Evolutionary conservation across 1,140 invertebrate species (phyloP).

Genomic region (Choristoneura fumiferana): DNA sequence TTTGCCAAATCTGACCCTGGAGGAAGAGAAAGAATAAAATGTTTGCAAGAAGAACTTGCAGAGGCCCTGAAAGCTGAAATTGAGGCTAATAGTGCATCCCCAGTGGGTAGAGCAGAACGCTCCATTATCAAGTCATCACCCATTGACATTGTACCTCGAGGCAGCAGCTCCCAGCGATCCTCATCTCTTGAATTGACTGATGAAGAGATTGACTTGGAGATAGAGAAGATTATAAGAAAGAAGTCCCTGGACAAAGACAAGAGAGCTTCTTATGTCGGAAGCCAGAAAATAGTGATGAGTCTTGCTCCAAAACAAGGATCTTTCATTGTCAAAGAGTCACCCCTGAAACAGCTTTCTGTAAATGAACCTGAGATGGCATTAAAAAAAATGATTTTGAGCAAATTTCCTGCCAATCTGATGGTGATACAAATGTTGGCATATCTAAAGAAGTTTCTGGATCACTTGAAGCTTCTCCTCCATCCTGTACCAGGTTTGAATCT

Average conservation of each 20-base stretch:
- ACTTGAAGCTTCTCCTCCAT: constrained; percentile 36
- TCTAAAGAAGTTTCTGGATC: constrained; percentile 35
- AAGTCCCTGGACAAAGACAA: constrained; percentile 65
- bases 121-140: constrained; percentile 78
- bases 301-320: constrained; percentile 33
- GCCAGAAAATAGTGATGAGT: constrained; percentile 20
- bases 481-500: constrained; percentile 44
- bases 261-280: constrained; percentile 45
- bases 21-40: constrained; percentile 76
- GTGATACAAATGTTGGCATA: constrained; percentile 29
- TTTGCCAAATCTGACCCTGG: constrained; percentile 78
- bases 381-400: constrained; percentile 37
- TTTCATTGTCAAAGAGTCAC: constrained; percentile 43
- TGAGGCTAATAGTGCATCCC: constrained; percentile 47
- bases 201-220: constrained; percentile 81
- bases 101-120: constrained; percentile 53
- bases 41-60: constrained; percentile 72
- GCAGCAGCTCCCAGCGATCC: constrained; percentile 73
- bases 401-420: constrained; percentile 33
- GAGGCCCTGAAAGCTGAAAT: constrained; percentile 63
- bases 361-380: constrained; percentile 41
- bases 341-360: constrained; percentile 42
- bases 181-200: constrained; percentile 79
- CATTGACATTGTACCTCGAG: constrained; percentile 79
- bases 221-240: constrained; percentile 78